Evolutionary conservation across 2,888 invertebrate genomes (phyloP), one percentile per base, ranked within the genome.

Genomic region (Drosophila imparisetae): DNA sequence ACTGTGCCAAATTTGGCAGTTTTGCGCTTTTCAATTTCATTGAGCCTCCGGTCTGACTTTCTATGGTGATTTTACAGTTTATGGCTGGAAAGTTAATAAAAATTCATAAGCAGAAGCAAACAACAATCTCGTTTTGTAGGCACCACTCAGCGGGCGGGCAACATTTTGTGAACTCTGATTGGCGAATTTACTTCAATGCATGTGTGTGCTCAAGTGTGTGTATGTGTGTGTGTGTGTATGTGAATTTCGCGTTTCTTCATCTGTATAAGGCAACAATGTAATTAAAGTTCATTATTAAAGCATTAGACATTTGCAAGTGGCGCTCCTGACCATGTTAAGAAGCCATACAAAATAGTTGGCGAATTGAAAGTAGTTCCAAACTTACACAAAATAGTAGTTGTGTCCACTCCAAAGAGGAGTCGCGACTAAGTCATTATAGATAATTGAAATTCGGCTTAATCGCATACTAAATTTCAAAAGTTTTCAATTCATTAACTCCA

Each of bases 51-150:
- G 65, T 29, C 54, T 67, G 84, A 84, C 83, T 83, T 83, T 86
- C 86, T 84, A 86, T 80, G 80, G 72, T 78, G 72, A 84, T 86
- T 84, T 80, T 61, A 69, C 69, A 70, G 71, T 80, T 86, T 79
- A 84, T 73, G 76, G 70, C 81, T 85, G 87, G 84, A 87, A 84
- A 84, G 84, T 83, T 69, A 40, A 65, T 53, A 53, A 64, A 81
- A 69, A 81, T 69, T 45, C 75, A 75, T 74, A 83, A 72, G 55
- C 74, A 79, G 68, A 82, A 80, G 68, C 71, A 65, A 76, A 66
- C 68, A 76, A 66, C 68, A 61, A 59, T 79, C 73, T 76, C 64
- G 66, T 62, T 82, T 80, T 67, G 69, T 64, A 55, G 59, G 54
- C 30, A 59, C 55, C 30, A 59, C 69, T 82, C 63, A 61, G 60